These are phyloP conservation scores for Dysdera silvatica DNA, from an alignment of 1,140 invertebrate species.

Conservation along the genomic window DNA sequence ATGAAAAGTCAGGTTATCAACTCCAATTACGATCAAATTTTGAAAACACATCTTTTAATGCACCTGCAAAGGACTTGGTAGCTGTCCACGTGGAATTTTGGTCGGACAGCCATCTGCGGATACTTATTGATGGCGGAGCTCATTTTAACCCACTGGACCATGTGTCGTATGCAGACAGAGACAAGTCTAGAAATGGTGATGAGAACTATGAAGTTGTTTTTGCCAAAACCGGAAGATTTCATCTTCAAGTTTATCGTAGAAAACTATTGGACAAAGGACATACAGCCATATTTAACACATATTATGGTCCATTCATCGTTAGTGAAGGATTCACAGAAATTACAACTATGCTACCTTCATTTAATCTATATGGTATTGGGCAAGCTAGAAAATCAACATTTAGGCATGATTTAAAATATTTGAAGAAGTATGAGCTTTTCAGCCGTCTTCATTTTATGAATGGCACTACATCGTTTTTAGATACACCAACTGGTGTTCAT, in stretches of 20 bases:
- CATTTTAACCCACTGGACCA: too few relatives aligned
- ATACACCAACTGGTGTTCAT: conserved; percentile 36
- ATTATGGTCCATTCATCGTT: neutral
- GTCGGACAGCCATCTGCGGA: neutral
- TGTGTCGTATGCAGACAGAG: too few relatives aligned
- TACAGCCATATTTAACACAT: neutral
- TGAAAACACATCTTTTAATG: neutral
- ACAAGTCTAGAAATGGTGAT: neutral
- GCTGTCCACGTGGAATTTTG: neutral
- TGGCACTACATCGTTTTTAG: neutral
- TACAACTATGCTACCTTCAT: neutral
- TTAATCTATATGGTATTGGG: conserved; percentile 1
- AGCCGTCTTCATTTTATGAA: neutral
- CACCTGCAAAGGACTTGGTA: neutral
- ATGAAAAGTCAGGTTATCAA: neutral
- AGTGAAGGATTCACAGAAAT: neutral
- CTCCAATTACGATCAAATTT: neutral
- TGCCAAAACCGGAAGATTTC: neutral
- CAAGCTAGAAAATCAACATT: neutral
- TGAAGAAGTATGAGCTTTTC: neutral
- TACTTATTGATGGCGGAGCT: too few relatives aligned
- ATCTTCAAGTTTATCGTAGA: neutral
- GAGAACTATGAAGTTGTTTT: neutral
- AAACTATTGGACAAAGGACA: neutral
- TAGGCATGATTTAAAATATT: neutral